These are phyloP conservation scores for Catamblyrhynchus diadema DNA, from an alignment of 2,797 vertebrate genomes.

Conservation along the genomic window DNA sequence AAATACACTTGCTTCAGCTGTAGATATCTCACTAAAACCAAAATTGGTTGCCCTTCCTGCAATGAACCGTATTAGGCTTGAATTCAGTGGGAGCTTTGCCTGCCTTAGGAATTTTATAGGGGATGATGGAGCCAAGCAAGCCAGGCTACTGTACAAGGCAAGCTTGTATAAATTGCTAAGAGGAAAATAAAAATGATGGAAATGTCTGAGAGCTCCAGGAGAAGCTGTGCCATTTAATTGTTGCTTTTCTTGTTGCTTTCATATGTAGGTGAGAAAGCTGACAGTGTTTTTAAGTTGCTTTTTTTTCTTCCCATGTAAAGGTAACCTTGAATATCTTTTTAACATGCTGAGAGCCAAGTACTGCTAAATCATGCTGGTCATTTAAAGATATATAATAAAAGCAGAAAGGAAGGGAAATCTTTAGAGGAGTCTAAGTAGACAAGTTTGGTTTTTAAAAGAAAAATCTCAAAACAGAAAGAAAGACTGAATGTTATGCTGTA, in stretches of 20 bases:
- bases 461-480: neutral
- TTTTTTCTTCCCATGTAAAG: neutral
- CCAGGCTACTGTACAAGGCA: neutral
- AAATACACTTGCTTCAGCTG: neutral
- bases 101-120: neutral
- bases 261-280: neutral
- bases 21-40: neutral
- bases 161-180: neutral
- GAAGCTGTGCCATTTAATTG: neutral
- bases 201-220: neutral
- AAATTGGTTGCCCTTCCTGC: neutral
- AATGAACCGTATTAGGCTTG: neutral
- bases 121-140: neutral
- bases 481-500: neutral
- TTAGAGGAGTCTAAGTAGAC: neutral
- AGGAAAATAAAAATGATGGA: neutral
- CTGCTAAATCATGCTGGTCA: neutral
- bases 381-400: neutral
- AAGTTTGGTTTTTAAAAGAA: no score
- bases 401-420: neutral
- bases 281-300: neutral
- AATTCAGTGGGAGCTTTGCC: neutral
- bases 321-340: neutral
- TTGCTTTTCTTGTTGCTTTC: neutral
- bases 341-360: neutral